Percentiles rank a stretch among this genome's conserved stretches.
These are phyloP conservation scores for Maccullochella peelii DNA, from an alignment of 2,113 vertebrate genomes.

Conservation along the genomic window DNA sequence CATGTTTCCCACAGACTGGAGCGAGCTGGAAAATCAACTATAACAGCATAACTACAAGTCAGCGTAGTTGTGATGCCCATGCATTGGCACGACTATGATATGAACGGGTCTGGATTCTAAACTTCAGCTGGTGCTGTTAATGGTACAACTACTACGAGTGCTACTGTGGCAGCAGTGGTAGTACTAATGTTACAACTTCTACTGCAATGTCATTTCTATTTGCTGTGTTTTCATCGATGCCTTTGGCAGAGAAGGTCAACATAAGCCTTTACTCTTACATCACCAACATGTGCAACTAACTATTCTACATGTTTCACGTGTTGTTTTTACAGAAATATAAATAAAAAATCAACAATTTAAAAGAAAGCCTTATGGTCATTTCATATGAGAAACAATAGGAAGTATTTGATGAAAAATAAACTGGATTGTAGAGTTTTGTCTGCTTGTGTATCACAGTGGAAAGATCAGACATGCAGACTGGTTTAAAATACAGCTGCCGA, in stretches of 20 bases:
- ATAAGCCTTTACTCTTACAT: not conserved
- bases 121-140: not conserved
- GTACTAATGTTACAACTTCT: too few relatives aligned
- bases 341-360: not conserved
- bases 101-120: not conserved
- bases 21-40: not conserved
- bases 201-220: not conserved
- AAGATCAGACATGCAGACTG: not conserved
- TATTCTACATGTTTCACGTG: not conserved
- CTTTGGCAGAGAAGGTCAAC: not conserved
- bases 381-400: not conserved
- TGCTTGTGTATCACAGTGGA: not conserved
- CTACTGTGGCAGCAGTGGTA: not conserved
- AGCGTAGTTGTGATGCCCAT: not conserved
- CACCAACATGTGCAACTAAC: not conserved
- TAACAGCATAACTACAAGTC: not conserved
- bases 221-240: not conserved
- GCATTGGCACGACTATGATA: not conserved
- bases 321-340: not conserved
- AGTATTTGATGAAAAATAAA: not conserved
- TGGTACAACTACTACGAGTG: not conserved
- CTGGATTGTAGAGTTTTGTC: not conserved
- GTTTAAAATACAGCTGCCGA: constrained; percentile 11
- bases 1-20: constrained; percentile 27
- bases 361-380: not conserved